Evolutionary conservation across 2,888 invertebrate species (phyloP).

Genomic region (Ethmia dodecea): DNA sequence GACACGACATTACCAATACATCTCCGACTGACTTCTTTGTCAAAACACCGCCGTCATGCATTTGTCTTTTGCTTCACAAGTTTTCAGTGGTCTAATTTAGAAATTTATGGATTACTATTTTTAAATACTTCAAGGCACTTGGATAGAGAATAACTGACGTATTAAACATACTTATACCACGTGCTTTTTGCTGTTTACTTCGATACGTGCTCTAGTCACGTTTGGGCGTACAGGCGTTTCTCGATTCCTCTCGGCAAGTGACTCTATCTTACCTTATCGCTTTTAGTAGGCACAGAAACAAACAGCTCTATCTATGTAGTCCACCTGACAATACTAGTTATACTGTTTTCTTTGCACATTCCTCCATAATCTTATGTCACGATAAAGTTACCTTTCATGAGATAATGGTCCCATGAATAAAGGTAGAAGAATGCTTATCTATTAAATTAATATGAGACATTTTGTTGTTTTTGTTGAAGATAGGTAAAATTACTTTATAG

Average conservation of each 20-base stretch:
- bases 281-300: too few species aligned
- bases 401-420: constrained; percentile 40
- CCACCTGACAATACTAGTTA: constrained; percentile 64
- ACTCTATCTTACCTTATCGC: too few species aligned
- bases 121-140: background rate
- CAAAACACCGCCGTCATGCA: background rate
- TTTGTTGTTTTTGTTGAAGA: too few species aligned
- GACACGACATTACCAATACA: background rate
- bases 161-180: background rate
- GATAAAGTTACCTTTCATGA: constrained; percentile 40
- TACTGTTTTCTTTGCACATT: constrained; percentile 62
- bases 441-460: too few species aligned
- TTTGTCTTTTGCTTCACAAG: background rate
- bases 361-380: constrained; percentile 54
- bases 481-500: too few species aligned
- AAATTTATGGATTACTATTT: too few species aligned
- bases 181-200: background rate
- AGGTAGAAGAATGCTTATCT: too few species aligned
- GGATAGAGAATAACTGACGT: background rate
- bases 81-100: background rate
- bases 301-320: constrained; percentile 12
- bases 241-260: background rate
- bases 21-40: background rate
- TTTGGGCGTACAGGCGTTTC: background rate
- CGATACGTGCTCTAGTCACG: background rate